Evolutionary conservation across 2,113 vertebrate species (phyloP), one percentile per base, ranked within the genome.

Genomic region (Phalacrocorax aristotelis): DNA sequence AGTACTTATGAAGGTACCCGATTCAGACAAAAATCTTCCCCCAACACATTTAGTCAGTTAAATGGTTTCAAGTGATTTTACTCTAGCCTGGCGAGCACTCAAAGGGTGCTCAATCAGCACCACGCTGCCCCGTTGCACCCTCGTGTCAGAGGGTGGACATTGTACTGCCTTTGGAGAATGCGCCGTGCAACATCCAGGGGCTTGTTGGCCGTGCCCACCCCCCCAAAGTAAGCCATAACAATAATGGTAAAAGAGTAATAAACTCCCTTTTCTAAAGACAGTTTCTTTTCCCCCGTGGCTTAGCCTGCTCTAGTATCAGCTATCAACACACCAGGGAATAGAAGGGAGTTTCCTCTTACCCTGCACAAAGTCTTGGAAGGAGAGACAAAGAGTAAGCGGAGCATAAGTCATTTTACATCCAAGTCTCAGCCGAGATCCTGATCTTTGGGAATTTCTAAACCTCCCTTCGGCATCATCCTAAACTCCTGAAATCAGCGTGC

Each of bases 181-280:
- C 26, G 15, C n/a, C 9, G n/a, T n/a, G 52, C 25, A 13, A 32
- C 15, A 26, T 13, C 34, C 6, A 30, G 68, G 29, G 51, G 27
- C 13, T 55, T 6, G 29, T 7, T 29, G 29, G 27, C 54, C 0
- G 1, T 34, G 23, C 4, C 17, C 4, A 9, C 8, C 40, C 17
- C 4, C 13, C 8, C 40, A 42, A 1, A 0, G 9, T 34, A 57
- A 86, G 46, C 49, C 15, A 5, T n/a, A 58, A 52, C 62, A 25
- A 4, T 25, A 22, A 26, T 1, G 3, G 23, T 14, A 18, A 71
- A 30, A 51, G 16, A 25, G 36, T 40, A 58, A 57, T 32, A 52
- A 70, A 40, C 4, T 70, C 44, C 38, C 19, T 26, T 78, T 70
- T 52, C 66, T 58, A 38, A 84, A 87, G 36, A 23, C 15, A 13